A percentile compares a stretch with the other conserved stretches of the same genome.
phyloP scores from a whole-genome alignment of 92 coral and sea anemone species.

The Isaurus tuberculatus region DNA sequence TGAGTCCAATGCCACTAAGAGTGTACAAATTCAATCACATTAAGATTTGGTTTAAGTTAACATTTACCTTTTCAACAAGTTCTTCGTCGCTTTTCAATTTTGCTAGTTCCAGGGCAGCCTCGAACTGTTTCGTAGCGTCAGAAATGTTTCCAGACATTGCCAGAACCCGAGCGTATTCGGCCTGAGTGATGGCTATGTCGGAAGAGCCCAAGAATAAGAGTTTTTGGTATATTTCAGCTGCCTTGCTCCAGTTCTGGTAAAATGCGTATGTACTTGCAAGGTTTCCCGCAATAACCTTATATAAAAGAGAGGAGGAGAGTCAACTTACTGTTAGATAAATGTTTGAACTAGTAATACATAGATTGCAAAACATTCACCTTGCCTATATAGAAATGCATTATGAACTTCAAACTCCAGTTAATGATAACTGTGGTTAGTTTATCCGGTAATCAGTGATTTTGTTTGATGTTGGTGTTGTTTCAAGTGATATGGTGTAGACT shows the following conservation, averaged over 20 bases:
- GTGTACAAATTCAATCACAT: neutral
- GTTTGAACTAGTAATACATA: too few species aligned
- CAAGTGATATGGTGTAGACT: too few species aligned
- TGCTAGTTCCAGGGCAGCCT: constrained; percentile 71
- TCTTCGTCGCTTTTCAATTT: constrained; percentile 63
- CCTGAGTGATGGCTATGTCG: constrained; percentile 47
- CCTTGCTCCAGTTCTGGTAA: constrained; percentile 70
- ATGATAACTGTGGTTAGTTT: too few species aligned
- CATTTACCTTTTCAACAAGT: constrained; percentile 60
- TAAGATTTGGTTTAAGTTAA: too few species aligned
- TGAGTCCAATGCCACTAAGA: neutral
- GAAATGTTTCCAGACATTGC: constrained; percentile 72
- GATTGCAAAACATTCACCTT: too few species aligned
- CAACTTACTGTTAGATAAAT: too few species aligned
- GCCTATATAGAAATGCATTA: too few species aligned
- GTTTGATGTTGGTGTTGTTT: too few species aligned
- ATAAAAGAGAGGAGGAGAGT: neutral
- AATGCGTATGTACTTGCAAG: constrained; percentile 65
- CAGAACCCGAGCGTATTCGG: constrained; percentile 71
- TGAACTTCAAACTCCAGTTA: too few species aligned
- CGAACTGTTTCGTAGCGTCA: constrained; percentile 66
- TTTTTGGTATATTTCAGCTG: constrained; percentile 57
- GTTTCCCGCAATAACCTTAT: constrained; percentile 75
- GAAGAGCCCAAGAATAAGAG: constrained; percentile 60
- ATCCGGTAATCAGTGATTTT: too few species aligned